Evolutionary conservation across 2,888 invertebrate species (phyloP).

Genomic region (Mallateleia sp.): DNA sequence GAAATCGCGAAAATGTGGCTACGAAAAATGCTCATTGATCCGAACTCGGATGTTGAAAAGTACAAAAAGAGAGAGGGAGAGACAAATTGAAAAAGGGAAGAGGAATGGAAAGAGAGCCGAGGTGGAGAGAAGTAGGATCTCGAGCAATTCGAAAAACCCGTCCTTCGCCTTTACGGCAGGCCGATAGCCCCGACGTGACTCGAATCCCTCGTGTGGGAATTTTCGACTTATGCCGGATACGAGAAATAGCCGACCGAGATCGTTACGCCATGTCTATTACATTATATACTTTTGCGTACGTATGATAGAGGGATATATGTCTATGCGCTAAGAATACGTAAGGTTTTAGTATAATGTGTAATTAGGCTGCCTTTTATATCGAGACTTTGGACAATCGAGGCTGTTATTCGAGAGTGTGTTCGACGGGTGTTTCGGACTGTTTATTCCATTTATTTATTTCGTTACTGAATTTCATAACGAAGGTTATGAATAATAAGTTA

Average conservation of each 20-base stretch:
- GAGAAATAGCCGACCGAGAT: conserved; percentile 73
- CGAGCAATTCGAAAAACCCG: conserved; percentile 83
- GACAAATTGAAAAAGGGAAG: not conserved
- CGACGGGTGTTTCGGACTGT: not conserved
- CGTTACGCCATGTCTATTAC: conserved; percentile 76
- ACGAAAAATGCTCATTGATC: too few species aligned
- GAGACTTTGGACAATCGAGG: conserved; percentile 14
- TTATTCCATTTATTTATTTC: not conserved
- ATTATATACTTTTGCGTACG: conserved; percentile 59
- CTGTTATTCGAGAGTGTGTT: conserved; percentile 8
- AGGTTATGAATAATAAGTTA: too few species aligned
- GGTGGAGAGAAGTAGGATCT: conserved; percentile 78
- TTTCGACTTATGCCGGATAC: conserved; percentile 77
- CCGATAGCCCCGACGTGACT: conserved; percentile 77
- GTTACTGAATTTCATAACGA: too few species aligned
- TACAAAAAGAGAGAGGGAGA: conserved; percentile 1
- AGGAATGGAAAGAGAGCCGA: conserved; percentile 47
- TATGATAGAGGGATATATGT: conserved; percentile 29
- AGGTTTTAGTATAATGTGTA: conserved; percentile 42
- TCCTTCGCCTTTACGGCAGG: conserved; percentile 64
- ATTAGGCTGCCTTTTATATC: conserved; percentile 20
- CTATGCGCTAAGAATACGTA: conserved; percentile 77
- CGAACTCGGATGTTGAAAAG: conserved; percentile 24
- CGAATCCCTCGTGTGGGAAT: conserved; percentile 78
- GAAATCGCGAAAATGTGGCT: too few species aligned